phyloP scores from a whole-genome alignment of 2,113 vertebrate species.

The Casuarius casuarius region DNA sequence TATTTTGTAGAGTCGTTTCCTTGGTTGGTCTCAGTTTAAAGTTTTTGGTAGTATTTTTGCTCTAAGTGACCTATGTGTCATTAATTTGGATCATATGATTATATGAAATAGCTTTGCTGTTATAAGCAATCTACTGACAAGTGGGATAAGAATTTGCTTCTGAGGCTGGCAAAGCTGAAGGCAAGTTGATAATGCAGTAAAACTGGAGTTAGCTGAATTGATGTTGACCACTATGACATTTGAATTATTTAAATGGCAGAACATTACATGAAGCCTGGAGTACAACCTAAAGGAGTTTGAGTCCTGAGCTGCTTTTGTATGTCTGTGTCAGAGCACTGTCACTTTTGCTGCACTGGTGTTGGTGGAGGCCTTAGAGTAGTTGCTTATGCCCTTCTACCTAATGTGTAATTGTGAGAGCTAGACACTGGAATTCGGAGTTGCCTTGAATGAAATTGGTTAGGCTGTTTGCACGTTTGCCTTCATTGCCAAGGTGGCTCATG shows the following conservation, averaged over 20 bases:
- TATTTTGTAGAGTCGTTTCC: background rate
- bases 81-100: background rate
- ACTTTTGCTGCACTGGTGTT: background rate
- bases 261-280: background rate
- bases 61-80: background rate
- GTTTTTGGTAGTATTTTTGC: background rate
- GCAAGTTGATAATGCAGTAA: background rate
- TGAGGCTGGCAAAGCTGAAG: background rate
- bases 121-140: background rate
- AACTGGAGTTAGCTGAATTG: background rate
- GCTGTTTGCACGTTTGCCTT: background rate
- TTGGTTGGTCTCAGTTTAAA: background rate
- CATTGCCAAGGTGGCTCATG: accelerated
- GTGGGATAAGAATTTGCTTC: background rate
- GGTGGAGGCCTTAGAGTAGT: background rate
- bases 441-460: background rate
- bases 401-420: background rate
- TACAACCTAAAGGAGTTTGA: background rate
- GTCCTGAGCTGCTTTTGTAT: background rate
- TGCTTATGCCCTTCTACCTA: background rate
- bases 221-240: accelerated
- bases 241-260: background rate
- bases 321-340: accelerated
- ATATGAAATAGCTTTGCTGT: background rate
- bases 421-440: background rate